phyloP scores from a whole-genome alignment of 2,113 vertebrate genomes.

The Polyodon spathula region DNA sequence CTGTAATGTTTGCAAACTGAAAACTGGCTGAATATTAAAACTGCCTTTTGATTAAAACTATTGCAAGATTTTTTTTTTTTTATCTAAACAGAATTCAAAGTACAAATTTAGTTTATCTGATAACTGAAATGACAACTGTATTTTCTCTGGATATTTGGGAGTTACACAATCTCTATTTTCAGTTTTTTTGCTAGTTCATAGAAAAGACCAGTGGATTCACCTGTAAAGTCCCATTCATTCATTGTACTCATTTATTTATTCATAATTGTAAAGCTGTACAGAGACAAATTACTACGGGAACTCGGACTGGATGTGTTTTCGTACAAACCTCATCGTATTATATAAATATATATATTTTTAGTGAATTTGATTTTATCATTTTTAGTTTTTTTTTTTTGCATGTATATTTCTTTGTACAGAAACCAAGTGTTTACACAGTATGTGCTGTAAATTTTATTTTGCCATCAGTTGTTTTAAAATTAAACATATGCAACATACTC shows the following conservation, averaged over 20 bases:
- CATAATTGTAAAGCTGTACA: conserved; percentile 86
- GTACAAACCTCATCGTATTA: conserved; percentile 62
- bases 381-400: conserved; percentile 80
- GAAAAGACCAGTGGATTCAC: conserved; percentile 24
- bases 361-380: conserved; percentile 33
- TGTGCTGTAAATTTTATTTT: conserved; percentile 93
- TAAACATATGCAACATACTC: conserved; percentile 76
- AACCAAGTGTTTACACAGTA: conserved; percentile 82
- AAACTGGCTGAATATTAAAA: too few relatives aligned
- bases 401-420: conserved; percentile 97
- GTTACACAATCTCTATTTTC: conserved; percentile 16
- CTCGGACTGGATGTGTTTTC: conserved; percentile 73
- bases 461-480: conserved; percentile 89
- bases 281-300: conserved; percentile 59
- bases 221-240: conserved; percentile 55
- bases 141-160: conserved; percentile 2
- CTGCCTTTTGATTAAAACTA: too few relatives aligned
- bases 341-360: conserved; percentile 39
- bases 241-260: conserved; percentile 56
- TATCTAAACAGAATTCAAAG: conserved; percentile 11
- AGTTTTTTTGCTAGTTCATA: conserved; percentile 21
- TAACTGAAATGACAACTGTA: not conserved
- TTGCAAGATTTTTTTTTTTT: conserved; percentile 3
- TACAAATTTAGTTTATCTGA: conserved; percentile 9
- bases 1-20: conserved; percentile 2